Percentiles rank a stretch among this genome's conserved stretches.
Evolutionary conservation across 2,113 vertebrate genomes (phyloP).

Genomic region (Fregetta grallaria): DNA sequence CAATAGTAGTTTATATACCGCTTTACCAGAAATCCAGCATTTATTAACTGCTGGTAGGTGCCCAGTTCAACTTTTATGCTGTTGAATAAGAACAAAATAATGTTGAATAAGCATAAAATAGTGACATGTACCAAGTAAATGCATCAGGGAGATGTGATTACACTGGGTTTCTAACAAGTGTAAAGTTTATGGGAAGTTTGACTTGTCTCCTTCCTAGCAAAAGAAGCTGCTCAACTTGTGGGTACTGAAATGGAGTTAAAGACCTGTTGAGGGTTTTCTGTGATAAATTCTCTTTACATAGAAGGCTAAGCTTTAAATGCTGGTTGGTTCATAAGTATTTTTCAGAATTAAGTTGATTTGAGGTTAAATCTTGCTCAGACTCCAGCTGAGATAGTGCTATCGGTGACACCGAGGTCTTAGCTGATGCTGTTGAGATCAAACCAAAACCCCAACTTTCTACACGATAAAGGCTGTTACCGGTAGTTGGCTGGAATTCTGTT

Average conservation of each 20-base stretch:
- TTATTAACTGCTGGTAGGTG: not conserved
- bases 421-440: not conserved
- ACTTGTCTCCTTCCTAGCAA: not conserved
- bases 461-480: not conserved
- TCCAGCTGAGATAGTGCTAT: not conserved
- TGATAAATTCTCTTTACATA: not conserved
- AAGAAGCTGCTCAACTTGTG: not conserved
- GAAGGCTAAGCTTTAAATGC: not conserved
- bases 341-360: not conserved
- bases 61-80: not conserved
- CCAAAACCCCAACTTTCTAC: not conserved
- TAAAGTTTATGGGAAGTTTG: not conserved
- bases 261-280: not conserved
- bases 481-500: not conserved
- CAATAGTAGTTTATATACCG: rapidly evolving
- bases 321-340: not conserved
- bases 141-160: not conserved
- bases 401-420: rapidly evolving
- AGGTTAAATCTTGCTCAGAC: not conserved
- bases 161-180: not conserved
- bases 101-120: not conserved
- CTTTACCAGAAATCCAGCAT: not conserved
- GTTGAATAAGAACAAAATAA: not conserved
- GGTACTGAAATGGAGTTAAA: not conserved
- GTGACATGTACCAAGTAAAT: not conserved